Base-by-base conservation (phyloP, 2,888 invertebrate genomes). In the Rhodophaea formosa region DNA sequence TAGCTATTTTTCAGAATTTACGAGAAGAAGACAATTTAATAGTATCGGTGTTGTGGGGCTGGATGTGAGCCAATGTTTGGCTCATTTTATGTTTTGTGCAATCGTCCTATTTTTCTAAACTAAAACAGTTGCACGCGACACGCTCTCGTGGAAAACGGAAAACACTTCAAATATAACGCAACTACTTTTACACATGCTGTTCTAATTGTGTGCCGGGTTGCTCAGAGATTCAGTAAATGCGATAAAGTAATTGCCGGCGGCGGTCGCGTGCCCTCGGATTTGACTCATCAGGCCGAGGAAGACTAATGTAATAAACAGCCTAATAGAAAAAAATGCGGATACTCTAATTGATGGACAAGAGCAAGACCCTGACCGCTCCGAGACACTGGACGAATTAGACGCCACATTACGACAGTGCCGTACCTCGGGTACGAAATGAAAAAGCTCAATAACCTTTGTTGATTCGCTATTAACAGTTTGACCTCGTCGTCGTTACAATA, bases 41-140 rank as follows among this genome's bases (percentile, higher is more conserved):
- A 78, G 84, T 82, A 84, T 85, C 79, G 69, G 76, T 80, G 79
- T 83, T 77, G 80, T 76, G 73, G 73, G 75, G 68, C 82, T 90
- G 91, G 91, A 85, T 68, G 70, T 59, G 71, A 70, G 90, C 91
- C 90, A 90, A 87, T 78, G 71, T 82, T 78, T 77, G 73, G 77
- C 79, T 80, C 79, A 81, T 85, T 82, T 82, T 75, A 79, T 81
- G 82, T 86, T 88, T 91, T 91, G 79, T 89, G 91, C 89, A 91
- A 91, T 88, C 90, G 90, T 75, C 88, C 91, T 84, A 90, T 90
- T 90, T 90, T 90, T 89, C 80, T 84, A 83, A 85, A 86, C 84
- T 80, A 77, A 85, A 82, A 82, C 80, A 72, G 83, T 84, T 86
- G 84, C 87, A 84, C 87, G 85, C 84, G 84, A 82, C 84, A 83